Evolutionary conservation across 2,888 invertebrate species (phyloP), one percentile per base, ranked within the genome.

Genomic region (Coelogynopora nodosa): DNA sequence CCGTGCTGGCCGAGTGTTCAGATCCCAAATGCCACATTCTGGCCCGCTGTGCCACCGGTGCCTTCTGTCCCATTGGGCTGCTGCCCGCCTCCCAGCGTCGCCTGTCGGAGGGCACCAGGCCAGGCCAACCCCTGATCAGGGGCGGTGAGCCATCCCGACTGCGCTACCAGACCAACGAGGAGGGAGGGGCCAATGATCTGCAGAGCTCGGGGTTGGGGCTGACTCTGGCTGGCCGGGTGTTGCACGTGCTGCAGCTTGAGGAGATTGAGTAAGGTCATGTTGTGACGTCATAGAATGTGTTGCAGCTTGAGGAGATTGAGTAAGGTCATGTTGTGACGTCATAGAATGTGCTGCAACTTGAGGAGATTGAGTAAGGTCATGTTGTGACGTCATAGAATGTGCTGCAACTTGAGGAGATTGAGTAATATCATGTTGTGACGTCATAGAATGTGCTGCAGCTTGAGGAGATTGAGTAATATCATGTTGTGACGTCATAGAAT

Each of bases 41-140:
- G 10, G 27, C 74, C 27, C 74, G 74, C 27, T 74, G 74, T 26
- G 74, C 74, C 74, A 74, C 74, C 23, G 23, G 10, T 2, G 23
- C 27, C 2, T 23, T 74, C 74, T 74, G 74, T 74, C 74, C 74
- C 23, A 5, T 74, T 2, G 23, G 10, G 2, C 10, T 74, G 74
- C 74, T 74, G 2, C 74, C 74, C 74, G 10, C 74, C 23, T 74
- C 74, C 27, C 74, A 74, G 27, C 74, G 74, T 23, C 74, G 74
- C 2, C 74, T 74, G 2, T 74, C 84, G 0, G 31, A 23, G 84
- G 84, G 49, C 30, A 31, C 28, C 0, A 30, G 84, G 26, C 67
- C 31, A 26, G 84, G 49, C 84, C 84, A 84, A 31, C 84, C 67
- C 0, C 84, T 74, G 10, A 74, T 74, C 27, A 2, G 74, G 5